Percentiles rank a stretch among this genome's conserved stretches.
phyloP scores from a whole-genome alignment of 2,797 vertebrate genomes.

The Poeciliopsis paucimaculata region DNA sequence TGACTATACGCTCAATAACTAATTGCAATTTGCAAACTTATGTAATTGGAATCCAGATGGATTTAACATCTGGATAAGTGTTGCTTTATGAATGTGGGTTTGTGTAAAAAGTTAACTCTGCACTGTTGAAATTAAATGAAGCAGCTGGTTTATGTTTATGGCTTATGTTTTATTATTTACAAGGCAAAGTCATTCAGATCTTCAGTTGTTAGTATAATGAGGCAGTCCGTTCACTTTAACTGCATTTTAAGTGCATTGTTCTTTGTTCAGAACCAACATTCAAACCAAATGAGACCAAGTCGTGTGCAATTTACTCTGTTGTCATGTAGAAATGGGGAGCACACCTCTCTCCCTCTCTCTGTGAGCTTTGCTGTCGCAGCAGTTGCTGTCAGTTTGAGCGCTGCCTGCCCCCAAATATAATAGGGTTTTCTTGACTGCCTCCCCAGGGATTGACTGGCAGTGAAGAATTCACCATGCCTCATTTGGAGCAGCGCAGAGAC shows the following conservation, averaged over 20 bases:
- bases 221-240: slow-evolving; percentile 34
- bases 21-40: slow-evolving; percentile 47
- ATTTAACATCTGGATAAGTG: slow-evolving; percentile 20
- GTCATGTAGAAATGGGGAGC: slow-evolving; percentile 63
- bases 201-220: slow-evolving; percentile 35
- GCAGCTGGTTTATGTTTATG: slow-evolving; percentile 6
- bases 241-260: slow-evolving; percentile 42
- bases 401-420: slow-evolving; percentile 83
- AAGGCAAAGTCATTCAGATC: slow-evolving; percentile 11
- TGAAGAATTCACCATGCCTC: slow-evolving; percentile 80
- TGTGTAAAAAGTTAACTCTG: slow-evolving; percentile 16
- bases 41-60: slow-evolving; percentile 32
- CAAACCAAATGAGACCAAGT: slow-evolving; percentile 66
- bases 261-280: slow-evolving; percentile 40
- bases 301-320: slow-evolving; percentile 68
- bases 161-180: slow-evolving; percentile 13
- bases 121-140: slow-evolving; percentile 3
- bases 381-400: slow-evolving; percentile 82
- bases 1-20: slow-evolving; percentile 38
- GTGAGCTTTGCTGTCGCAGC: slow-evolving; percentile 80
- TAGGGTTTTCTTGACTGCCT: slow-evolving; percentile 80
- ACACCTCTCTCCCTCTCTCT: slow-evolving; percentile 55
- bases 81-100: not conserved
- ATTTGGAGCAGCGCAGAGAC: slow-evolving; percentile 74
- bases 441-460: slow-evolving; percentile 78